A percentile compares a stretch with the other conserved stretches of the same genome.
phyloP scores from a whole-genome alignment of 35 echinoderm and acorn worm species.

The Lytechinus pictus region DNA sequence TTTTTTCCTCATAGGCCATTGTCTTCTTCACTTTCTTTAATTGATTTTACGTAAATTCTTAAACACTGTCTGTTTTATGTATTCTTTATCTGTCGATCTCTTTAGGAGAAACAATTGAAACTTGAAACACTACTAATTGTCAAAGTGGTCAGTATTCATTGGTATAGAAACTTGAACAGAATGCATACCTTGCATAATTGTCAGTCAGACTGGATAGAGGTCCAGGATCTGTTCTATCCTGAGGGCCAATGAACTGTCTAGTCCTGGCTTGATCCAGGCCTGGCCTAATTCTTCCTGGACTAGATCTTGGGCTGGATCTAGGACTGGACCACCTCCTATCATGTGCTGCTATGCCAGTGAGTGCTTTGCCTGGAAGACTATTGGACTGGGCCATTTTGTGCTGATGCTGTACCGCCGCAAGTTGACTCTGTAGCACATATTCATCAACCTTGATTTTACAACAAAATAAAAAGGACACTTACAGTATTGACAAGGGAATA shows the following conservation, averaged over 20 bases:
- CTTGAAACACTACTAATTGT: too few relatives aligned
- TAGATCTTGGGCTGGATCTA: background rate
- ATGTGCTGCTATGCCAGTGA: background rate
- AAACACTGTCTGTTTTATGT: too few relatives aligned
- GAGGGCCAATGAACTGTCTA: background rate
- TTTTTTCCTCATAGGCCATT: too few relatives aligned
- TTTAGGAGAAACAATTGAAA: too few relatives aligned
- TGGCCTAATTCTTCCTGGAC: conserved; percentile 11
- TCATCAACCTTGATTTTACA: conserved; percentile 14
- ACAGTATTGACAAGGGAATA: too few relatives aligned
- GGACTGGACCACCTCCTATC: background rate
- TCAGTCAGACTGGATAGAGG: background rate
- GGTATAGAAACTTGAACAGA: too few relatives aligned
- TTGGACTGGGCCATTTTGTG: background rate
- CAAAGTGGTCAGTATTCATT: too few relatives aligned
- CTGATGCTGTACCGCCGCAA: background rate
- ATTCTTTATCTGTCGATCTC: too few relatives aligned
- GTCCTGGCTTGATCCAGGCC: background rate
- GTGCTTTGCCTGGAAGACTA: background rate
- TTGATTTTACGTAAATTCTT: too few relatives aligned
- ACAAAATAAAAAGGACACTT: background rate
- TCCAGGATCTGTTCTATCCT: background rate
- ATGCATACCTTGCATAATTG: background rate
- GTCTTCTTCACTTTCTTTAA: too few relatives aligned
- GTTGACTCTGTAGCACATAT: background rate